Conservation (phyloP, 2,888 invertebrate genomes). For the Hyppa rectilinea region DNA sequence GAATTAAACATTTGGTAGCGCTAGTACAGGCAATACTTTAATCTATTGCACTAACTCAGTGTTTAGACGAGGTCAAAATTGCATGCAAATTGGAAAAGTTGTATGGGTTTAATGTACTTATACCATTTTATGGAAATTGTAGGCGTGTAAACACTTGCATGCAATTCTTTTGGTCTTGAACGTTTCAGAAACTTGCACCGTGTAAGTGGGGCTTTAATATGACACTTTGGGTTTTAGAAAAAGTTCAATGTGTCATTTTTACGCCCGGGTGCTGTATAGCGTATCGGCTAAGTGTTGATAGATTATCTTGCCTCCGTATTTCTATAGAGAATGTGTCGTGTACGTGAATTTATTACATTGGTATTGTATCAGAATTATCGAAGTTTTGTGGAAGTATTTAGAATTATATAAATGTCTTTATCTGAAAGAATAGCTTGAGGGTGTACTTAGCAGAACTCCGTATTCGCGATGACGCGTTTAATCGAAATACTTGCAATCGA, state of each 20-base stretch:
- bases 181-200: too few species aligned
- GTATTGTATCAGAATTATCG: conserved; percentile 24
- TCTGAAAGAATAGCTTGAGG: conserved; percentile 43
- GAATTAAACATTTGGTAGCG: too few species aligned
- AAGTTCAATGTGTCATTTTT: background rate
- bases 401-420: conserved; percentile 53
- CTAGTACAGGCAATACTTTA: too few species aligned
- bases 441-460: conserved; percentile 22
- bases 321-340: conserved; percentile 42
- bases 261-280: background rate
- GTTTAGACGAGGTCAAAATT: too few species aligned
- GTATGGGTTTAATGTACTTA: too few species aligned
- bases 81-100: too few species aligned
- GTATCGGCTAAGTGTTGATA: conserved; percentile 32
- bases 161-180: too few species aligned
- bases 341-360: conserved; percentile 44
- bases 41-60: too few species aligned
- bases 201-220: too few species aligned
- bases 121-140: too few species aligned
- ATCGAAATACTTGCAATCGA: background rate
- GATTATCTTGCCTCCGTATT: conserved; percentile 52
- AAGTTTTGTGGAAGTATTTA: conserved; percentile 38
- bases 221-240: background rate
- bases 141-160: too few species aligned
- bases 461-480: conserved; percentile 5